phyloP scores from a whole-genome alignment of 2,888 invertebrate genomes.

The Exocentrus adspersus region DNA sequence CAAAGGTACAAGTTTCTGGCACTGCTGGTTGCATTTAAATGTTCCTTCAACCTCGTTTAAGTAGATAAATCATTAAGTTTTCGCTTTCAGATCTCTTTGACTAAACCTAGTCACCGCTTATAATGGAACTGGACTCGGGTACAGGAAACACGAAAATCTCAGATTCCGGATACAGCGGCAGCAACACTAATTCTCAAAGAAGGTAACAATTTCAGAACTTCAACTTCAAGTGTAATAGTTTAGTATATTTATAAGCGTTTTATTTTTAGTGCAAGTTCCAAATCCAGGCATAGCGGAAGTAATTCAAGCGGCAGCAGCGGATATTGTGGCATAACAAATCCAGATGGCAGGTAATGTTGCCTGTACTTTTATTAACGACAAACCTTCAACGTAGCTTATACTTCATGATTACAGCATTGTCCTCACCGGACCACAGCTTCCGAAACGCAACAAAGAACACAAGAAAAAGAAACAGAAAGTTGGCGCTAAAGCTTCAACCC shows the following conservation, averaged over 20 bases:
- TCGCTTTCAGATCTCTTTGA: constrained; percentile 11
- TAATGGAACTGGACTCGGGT: constrained; percentile 67
- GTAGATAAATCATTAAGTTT: neutral
- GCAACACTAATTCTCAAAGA: constrained; percentile 83
- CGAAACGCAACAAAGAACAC: constrained; percentile 68
- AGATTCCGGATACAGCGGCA: constrained; percentile 85
- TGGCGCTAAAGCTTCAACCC: constrained; percentile 30
- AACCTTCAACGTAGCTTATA: too few relatives aligned
- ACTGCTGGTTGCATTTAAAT: too few relatives aligned
- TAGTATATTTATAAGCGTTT: neutral
- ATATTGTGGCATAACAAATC: constrained; percentile 76
- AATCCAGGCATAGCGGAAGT: constrained; percentile 81
- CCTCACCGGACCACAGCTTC: constrained; percentile 62
- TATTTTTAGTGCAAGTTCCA: constrained; percentile 74
- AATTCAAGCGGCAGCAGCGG: constrained; percentile 84
- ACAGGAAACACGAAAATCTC: constrained; percentile 74
- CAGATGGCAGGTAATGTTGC: constrained; percentile 56
- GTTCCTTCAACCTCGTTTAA: too few relatives aligned
- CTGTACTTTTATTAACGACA: too few relatives aligned
- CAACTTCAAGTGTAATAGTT: too few relatives aligned
- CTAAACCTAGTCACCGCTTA: neutral
- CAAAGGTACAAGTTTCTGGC: too few relatives aligned
- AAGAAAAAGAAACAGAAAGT: constrained; percentile 70
- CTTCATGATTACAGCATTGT: constrained; percentile 62
- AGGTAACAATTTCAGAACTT: constrained; percentile 77